phyloP scores from a whole-genome alignment of 2,888 invertebrate species.

The Eilema caniola region DNA sequence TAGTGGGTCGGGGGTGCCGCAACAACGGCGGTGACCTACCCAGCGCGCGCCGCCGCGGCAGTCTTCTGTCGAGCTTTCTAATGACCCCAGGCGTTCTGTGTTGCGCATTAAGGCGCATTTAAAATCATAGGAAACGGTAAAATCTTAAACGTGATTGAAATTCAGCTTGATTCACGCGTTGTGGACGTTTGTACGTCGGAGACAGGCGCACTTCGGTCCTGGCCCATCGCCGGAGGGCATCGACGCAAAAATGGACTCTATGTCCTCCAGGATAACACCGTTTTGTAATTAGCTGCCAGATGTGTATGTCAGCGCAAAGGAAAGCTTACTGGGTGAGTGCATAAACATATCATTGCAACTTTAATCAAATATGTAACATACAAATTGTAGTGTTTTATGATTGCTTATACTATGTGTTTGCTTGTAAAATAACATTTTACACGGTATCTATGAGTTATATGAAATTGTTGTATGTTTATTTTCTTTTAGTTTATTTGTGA shows the following conservation, averaged over 20 bases:
- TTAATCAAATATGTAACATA: slow-evolving; percentile 46
- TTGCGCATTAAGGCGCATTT: slow-evolving; percentile 72
- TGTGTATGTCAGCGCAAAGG: slow-evolving; percentile 65
- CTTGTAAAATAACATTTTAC: slow-evolving; percentile 7
- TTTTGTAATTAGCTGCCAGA: slow-evolving; percentile 74
- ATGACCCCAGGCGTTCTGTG: slow-evolving; percentile 85
- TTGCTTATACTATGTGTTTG: slow-evolving; percentile 22
- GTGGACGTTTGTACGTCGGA: slow-evolving; percentile 61
- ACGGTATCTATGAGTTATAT: neutral
- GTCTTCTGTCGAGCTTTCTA: slow-evolving; percentile 85
- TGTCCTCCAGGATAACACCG: slow-evolving; percentile 70
- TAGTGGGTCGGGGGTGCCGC: slow-evolving; percentile 85
- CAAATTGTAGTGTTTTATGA: slow-evolving; percentile 22
- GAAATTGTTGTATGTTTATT: neutral
- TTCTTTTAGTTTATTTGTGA: neutral
- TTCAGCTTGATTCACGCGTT: slow-evolving; percentile 71
- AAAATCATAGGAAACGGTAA: slow-evolving; percentile 65
- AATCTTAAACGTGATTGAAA: slow-evolving; percentile 71
- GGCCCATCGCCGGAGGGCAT: slow-evolving; percentile 45
- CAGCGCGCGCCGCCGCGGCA: slow-evolving; percentile 85
- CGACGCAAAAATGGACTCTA: slow-evolving; percentile 79
- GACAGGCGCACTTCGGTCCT: slow-evolving; percentile 72
- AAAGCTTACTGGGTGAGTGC: slow-evolving; percentile 68
- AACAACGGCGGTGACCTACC: slow-evolving; percentile 83
- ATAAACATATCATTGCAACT: slow-evolving; percentile 61